A percentile compares a stretch with the other conserved stretches of the same genome.
These are phyloP conservation scores for Rhipidura dahli DNA, from an alignment of 2,113 vertebrate genomes.

Conservation along the genomic window DNA sequence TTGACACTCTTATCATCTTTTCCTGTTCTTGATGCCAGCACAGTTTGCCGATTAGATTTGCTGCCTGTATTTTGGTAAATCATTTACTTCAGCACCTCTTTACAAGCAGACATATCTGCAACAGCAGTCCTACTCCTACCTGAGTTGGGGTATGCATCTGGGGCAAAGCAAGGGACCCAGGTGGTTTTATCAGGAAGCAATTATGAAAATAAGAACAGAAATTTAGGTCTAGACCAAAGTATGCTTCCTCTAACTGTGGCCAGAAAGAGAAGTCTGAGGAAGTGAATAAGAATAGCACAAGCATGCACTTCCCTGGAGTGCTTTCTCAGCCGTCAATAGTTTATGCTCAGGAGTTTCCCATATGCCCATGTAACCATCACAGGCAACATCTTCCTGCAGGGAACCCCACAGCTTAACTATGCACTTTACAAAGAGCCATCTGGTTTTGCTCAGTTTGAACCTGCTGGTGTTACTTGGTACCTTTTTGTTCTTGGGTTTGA, in stretches of 20 bases:
- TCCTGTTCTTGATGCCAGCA: constrained; percentile 18
- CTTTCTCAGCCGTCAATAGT: background rate
- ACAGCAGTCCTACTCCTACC: background rate
- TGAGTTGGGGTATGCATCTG: background rate
- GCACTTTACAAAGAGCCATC: background rate
- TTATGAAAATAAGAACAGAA: background rate
- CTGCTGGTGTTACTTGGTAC: background rate
- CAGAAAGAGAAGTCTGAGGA: background rate
- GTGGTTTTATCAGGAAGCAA: background rate
- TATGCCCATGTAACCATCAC: background rate
- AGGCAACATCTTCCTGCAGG: constrained; percentile 7
- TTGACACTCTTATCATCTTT: constrained; percentile 9
- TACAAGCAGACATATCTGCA: background rate
- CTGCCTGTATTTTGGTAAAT: constrained; percentile 1
- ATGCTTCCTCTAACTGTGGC: background rate
- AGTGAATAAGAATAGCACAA: background rate
- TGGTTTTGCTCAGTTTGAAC: constrained; percentile 24
- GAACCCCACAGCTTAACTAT: constrained; percentile 29
- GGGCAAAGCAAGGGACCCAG: background rate
- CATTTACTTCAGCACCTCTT: constrained; percentile 9
- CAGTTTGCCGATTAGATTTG: constrained; percentile 18
- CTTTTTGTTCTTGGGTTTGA: background rate
- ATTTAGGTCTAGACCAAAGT: background rate
- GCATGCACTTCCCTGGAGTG: background rate
- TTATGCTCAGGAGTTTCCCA: background rate